phyloP scores from a whole-genome alignment of 2,888 invertebrate species.

The Cyaniris semiargus region DNA sequence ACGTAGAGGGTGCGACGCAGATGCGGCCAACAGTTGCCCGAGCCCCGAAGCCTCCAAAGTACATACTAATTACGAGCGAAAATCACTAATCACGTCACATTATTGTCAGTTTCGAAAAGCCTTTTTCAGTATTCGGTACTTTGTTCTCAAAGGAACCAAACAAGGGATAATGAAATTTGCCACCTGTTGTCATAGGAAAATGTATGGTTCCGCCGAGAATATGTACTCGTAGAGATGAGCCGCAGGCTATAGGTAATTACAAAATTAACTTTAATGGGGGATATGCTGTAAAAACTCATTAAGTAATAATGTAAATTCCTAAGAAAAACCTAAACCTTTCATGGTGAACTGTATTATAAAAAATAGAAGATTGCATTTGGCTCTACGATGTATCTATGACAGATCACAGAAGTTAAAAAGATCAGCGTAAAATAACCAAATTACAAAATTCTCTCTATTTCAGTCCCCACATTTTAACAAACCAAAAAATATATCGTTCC shows the following conservation, averaged over 20 bases:
- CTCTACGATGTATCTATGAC: too few species aligned
- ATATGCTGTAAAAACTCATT: too few species aligned
- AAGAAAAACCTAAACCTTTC: too few species aligned
- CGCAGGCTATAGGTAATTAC: too few species aligned
- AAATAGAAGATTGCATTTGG: too few species aligned
- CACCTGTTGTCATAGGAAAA: too few species aligned
- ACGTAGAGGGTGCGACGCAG: constrained; percentile 53
- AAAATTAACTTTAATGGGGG: too few species aligned
- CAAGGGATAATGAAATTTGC: too few species aligned
- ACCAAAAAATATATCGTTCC: background rate
- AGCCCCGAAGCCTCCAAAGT: constrained; percentile 45
- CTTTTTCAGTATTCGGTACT: background rate
- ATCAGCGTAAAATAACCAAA: background rate
- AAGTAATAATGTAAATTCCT: too few species aligned
- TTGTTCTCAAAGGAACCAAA: background rate
- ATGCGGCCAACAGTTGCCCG: constrained; percentile 73
- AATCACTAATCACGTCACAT: background rate
- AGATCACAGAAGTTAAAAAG: background rate
- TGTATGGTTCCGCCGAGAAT: too few species aligned
- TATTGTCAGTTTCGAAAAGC: constrained; percentile 10
- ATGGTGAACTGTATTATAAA: too few species aligned
- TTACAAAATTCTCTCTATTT: background rate
- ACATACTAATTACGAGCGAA: background rate
- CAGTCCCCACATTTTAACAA: background rate
- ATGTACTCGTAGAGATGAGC: too few species aligned